phyloP scores from a whole-genome alignment of 2,113 vertebrate genomes.

The Mesitornis unicolor region DNA sequence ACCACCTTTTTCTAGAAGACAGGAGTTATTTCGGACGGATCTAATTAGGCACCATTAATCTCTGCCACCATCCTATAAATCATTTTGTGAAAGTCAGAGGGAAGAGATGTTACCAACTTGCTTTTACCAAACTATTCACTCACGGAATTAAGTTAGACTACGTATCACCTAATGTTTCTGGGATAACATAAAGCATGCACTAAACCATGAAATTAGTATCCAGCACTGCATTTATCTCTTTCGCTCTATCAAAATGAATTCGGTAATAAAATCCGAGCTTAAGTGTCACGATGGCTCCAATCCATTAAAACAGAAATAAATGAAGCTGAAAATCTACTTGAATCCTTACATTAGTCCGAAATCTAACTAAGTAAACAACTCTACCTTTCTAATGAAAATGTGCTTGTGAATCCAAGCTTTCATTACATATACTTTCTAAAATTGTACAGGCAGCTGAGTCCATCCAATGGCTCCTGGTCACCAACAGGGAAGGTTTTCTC shows the following conservation, averaged over 20 bases:
- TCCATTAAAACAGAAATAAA: not conserved
- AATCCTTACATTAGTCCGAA: not conserved
- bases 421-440: not conserved
- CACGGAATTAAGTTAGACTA: not conserved
- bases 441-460: not conserved
- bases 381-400: not conserved
- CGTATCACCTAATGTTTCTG: not conserved
- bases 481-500: not conserved
- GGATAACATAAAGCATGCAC: not conserved
- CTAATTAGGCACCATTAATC: not conserved
- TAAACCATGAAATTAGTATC: not conserved
- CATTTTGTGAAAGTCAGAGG: not conserved
- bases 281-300: not conserved
- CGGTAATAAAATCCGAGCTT: not conserved
- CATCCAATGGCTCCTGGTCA: not conserved
- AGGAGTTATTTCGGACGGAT: not conserved
- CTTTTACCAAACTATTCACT: not conserved
- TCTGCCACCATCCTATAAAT: not conserved
- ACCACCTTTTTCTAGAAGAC: not conserved
- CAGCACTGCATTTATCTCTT: not conserved
- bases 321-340: not conserved
- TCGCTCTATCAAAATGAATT: not conserved
- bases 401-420: not conserved
- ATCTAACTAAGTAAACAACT: not conserved
- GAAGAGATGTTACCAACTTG: not conserved